Conservation (phyloP, 2,113 vertebrate genomes). For the Redunca redunca region DNA sequence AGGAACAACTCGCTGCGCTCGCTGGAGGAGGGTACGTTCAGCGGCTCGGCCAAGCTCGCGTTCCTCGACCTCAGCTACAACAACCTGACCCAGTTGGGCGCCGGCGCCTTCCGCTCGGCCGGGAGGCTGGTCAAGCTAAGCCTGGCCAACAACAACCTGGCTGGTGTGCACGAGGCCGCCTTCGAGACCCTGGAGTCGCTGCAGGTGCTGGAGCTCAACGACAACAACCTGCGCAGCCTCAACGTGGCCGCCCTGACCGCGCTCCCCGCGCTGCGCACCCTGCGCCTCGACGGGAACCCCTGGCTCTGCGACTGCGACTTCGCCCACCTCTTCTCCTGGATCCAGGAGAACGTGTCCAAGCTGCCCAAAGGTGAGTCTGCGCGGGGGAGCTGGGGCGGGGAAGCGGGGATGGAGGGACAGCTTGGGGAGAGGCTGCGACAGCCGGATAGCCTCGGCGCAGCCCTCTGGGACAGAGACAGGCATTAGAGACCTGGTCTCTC, state of each 20-base stretch:
- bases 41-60: slow-evolving; percentile 92
- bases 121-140: slow-evolving; percentile 92
- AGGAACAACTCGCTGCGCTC: slow-evolving; percentile 93
- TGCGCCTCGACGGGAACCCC: slow-evolving; percentile 96
- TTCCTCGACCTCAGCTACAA: slow-evolving; percentile 97
- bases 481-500: background rate
- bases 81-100: slow-evolving; percentile 92
- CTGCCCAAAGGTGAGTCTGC: slow-evolving; percentile 89
- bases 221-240: slow-evolving; percentile 90
- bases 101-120: slow-evolving; percentile 91
- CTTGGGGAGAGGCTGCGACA: background rate
- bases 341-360: slow-evolving; percentile 93
- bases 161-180: slow-evolving; percentile 90
- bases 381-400: fast-evolving
- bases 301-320: slow-evolving; percentile 98
- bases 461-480: background rate
- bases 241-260: slow-evolving; percentile 88
- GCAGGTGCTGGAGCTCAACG: slow-evolving; percentile 93
- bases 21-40: slow-evolving; percentile 93
- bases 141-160: slow-evolving; percentile 92
- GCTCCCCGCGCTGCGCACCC: slow-evolving; percentile 89
- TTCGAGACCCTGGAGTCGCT: slow-evolving; percentile 93
- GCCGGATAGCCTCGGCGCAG: background rate
- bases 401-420: no score
- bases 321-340: slow-evolving; percentile 94